phyloP scores from a whole-genome alignment of 2,797 vertebrate species.

The Pseudochirops cupreus region DNA sequence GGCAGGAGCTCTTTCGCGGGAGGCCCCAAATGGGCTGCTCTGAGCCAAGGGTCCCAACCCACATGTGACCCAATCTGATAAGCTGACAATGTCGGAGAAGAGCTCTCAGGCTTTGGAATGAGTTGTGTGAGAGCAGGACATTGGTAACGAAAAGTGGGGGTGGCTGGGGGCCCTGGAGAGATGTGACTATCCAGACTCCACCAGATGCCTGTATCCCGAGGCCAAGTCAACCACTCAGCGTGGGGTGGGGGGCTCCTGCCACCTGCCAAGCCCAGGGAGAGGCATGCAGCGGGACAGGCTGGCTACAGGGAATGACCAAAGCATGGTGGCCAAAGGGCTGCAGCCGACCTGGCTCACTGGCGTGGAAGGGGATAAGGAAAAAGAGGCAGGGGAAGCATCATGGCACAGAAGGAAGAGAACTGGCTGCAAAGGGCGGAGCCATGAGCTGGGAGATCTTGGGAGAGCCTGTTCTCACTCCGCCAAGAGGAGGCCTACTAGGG shows the following conservation, averaged over 20 bases:
- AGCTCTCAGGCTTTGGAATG: neutral
- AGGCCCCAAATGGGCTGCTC: neutral
- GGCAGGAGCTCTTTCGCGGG: neutral
- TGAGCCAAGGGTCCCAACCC: neutral
- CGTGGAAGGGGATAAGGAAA: neutral
- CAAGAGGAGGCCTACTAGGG: slow-evolving; percentile 73
- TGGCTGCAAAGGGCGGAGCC: too few species aligned
- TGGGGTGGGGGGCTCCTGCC: neutral
- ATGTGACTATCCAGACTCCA: neutral
- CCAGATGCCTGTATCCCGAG: neutral
- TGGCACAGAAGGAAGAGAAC: too few species aligned
- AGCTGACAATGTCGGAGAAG: neutral
- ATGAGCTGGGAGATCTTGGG: neutral
- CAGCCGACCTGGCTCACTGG: neutral
- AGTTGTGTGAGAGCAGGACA: neutral
- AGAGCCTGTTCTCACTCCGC: too few species aligned
- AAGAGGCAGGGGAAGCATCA: neutral
- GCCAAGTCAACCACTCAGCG: neutral
- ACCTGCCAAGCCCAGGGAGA: neutral
- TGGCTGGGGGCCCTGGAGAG: neutral
- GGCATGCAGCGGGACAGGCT: neutral
- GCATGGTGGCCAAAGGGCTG: neutral
- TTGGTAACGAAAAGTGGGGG: neutral
- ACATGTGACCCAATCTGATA: neutral
- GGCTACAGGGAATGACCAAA: neutral